A percentile compares a stretch with the other conserved stretches of the same genome.
Conservation (phyloP, 2,113 vertebrate species). For the Grammomys dolichurus region DNA sequence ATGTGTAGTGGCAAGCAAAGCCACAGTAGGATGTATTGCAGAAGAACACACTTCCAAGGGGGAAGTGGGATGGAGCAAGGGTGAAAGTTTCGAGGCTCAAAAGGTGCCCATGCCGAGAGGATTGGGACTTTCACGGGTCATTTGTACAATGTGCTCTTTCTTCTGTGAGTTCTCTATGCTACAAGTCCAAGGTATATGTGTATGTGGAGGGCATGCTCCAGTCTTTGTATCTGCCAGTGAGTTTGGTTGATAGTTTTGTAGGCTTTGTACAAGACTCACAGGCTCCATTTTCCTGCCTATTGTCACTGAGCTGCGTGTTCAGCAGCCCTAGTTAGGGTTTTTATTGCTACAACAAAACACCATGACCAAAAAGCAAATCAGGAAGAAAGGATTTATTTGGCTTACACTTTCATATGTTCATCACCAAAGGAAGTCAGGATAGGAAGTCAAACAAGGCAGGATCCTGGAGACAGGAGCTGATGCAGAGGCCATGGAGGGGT, state of each 20-base stretch:
- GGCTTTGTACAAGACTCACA: background rate
- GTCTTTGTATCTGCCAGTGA: too few relatives aligned
- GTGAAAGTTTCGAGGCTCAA: background rate
- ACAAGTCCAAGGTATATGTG: background rate
- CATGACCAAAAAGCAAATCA: background rate
- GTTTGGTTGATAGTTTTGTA: background rate
- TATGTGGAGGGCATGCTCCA: background rate
- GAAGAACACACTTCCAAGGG: background rate
- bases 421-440: background rate
- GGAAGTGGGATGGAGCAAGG: background rate
- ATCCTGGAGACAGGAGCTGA: background rate
- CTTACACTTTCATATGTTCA: background rate
- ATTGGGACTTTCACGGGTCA: background rate
- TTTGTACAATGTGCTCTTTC: background rate
- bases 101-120: background rate
- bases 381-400: background rate
- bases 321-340: background rate
- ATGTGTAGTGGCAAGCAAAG: background rate
- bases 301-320: background rate
- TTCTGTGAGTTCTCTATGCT: background rate
- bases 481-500: background rate
- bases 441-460: background rate
- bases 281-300: background rate
- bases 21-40: background rate
- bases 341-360: background rate